Conservation (phyloP, 2,797 vertebrate genomes). For the Aldrovandia affinis region DNA sequence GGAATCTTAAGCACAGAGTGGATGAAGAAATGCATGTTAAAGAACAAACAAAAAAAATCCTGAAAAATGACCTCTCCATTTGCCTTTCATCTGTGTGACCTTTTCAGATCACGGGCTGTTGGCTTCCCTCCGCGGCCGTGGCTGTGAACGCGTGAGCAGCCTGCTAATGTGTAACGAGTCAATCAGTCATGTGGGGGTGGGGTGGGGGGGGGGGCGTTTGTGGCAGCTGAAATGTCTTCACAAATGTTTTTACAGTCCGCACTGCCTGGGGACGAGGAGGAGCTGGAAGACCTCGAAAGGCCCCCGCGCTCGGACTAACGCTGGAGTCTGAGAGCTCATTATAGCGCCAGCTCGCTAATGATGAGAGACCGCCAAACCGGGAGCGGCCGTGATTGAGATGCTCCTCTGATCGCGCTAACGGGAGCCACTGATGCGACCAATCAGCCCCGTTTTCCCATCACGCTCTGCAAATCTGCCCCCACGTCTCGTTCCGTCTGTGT, state of each 20-base stretch:
- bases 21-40: background rate
- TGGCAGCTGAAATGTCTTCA: background rate
- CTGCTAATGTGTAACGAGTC: background rate
- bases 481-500: too few species aligned
- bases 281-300: background rate
- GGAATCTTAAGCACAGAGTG: background rate
- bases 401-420: background rate
- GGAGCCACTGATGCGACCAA: background rate
- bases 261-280: background rate
- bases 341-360: too few species aligned
- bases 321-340: background rate
- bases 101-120: conserved; percentile 1
- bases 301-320: background rate
- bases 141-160: background rate
- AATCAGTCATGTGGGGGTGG: background rate
- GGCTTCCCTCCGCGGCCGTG: background rate
- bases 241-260: background rate
- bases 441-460: background rate
- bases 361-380: background rate
- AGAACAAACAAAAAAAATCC: background rate
- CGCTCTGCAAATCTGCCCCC: background rate
- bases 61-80: background rate
- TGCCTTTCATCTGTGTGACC: background rate
- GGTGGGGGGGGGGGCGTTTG: background rate
- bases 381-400: background rate